Conservation (phyloP, 2,113 vertebrate genomes). For the Ochotona princeps region DNA sequence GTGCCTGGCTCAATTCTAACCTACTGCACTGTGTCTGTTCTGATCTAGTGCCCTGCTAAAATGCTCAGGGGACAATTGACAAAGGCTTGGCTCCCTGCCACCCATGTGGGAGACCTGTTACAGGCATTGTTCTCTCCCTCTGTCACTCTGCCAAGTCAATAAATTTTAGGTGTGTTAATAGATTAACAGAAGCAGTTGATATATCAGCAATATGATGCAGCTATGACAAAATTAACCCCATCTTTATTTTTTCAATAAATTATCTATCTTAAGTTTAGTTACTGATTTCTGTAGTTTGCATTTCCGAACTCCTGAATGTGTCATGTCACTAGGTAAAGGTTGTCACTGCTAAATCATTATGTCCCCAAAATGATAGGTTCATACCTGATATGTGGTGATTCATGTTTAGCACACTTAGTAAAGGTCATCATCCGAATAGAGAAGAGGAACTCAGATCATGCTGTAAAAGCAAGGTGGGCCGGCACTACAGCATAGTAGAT, state of each 20-base stretch:
- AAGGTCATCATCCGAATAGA: background rate
- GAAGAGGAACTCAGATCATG: slow-evolving; percentile 8
- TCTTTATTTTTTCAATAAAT: background rate
- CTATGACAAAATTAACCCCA: background rate
- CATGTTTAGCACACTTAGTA: slow-evolving; percentile 10
- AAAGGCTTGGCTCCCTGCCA: too few relatives aligned
- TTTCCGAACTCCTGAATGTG: background rate
- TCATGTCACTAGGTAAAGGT: background rate
- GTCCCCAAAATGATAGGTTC: background rate
- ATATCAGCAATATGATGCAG: background rate
- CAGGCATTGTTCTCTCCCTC: too few relatives aligned
- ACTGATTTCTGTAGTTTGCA: too few relatives aligned
- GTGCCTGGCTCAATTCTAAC: too few relatives aligned
- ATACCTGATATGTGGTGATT: slow-evolving; percentile 14
- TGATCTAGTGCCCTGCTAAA: too few relatives aligned
- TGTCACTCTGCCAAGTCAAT: too few relatives aligned
- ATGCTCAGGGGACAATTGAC: too few relatives aligned
- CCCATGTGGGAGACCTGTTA: too few relatives aligned
- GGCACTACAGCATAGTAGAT: too few relatives aligned
- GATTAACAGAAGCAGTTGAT: slow-evolving; percentile 30
- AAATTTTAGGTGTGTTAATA: slow-evolving; percentile 1
- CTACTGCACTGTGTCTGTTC: too few relatives aligned
- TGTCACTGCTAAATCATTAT: background rate
- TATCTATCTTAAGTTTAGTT: too few relatives aligned
- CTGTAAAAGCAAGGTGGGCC: background rate